Base-by-base conservation (phyloP, 1,140 invertebrate genomes). In the Gerris buenoi region DNA sequence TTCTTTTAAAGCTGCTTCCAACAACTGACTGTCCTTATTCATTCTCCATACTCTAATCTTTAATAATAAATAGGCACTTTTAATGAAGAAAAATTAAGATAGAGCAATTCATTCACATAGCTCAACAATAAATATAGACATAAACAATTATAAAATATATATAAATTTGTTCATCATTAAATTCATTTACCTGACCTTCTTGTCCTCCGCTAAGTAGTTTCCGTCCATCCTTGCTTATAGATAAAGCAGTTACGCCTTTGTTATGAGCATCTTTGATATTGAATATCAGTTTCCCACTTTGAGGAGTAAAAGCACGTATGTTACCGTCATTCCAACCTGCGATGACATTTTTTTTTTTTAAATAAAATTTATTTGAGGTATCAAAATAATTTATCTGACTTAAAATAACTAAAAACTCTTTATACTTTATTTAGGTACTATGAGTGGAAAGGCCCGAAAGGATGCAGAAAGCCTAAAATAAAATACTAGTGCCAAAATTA, bases 271-370 rank as follows among this genome's bases (percentile, higher is more conserved):
- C 88, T 60, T 85, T 78, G 70, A 95, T 92, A 28, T 83, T 82
- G 77, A 88, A 94, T 65, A 93, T 85, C 0, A 90, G 76, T 29
- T 82, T 79, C 0, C 91, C 91, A 1, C 86, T 88, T 69, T 92
- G 83, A 0, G 91, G 89, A 0, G 88, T 90, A 74, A 93, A 94
- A 2, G 88, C 84, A 68, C 92, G 81, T 67, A 94, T 91, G 71
- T 86, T 85, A 46, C 91, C 91, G 81, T 95, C 92, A 76, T 91
- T 89, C 92, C 92, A 95, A 0, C 81, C 85, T 81, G 33, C 5
- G 18, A 46, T 46, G 18, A n/a, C n/a, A n/a, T n/a, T n/a, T n/a
- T n/a, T n/a, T n/a, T n/a, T n/a, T n/a, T n/a, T n/a, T n/a, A n/a
- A n/a, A n/a, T n/a, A n/a, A n/a, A n/a, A n/a, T n/a, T n/a, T n/a